Percentiles rank a stretch among this genome's conserved stretches.
Conservation (phyloP, 2,888 invertebrate species). For the Embidobia sp. region DNA sequence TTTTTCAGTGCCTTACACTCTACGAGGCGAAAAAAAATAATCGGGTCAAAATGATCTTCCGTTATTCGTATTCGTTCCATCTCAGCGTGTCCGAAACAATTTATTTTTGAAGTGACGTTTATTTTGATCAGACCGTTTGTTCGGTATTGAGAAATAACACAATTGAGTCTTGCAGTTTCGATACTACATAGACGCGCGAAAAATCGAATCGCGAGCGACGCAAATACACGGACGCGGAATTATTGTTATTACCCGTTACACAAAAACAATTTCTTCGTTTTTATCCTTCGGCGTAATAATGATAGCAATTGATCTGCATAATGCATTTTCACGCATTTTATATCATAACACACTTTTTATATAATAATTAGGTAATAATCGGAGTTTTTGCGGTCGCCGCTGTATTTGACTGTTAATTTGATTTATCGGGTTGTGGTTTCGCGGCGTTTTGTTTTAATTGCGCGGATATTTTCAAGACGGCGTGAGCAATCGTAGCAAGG, state of each 20-base stretch:
- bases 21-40: conserved; percentile 4
- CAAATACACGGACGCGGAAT: too few relatives aligned
- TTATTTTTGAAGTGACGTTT: conserved; percentile 6
- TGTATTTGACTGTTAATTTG: too few relatives aligned
- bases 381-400: too few relatives aligned
- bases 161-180: too few relatives aligned
- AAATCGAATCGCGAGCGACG: too few relatives aligned
- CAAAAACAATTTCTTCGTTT: conserved; percentile 28
- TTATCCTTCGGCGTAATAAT: conserved; percentile 27
- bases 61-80: conserved; percentile 10
- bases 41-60: conserved; percentile 27
- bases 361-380: background rate
- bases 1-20: background rate
- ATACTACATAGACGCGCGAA: too few relatives aligned
- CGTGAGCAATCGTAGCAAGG: background rate
- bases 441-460: background rate
- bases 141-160: too few relatives aligned
- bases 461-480: background rate
- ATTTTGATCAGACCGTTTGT: too few relatives aligned
- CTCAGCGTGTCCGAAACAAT: background rate
- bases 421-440: too few relatives aligned
- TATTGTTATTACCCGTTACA: conserved; percentile 8
- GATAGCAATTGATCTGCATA: conserved; percentile 15
- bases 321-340: conserved; percentile 13
- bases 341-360: background rate